These are phyloP conservation scores for Hylaeus volcanicus DNA, from an alignment of 1,140 invertebrate species.

Conservation along the genomic window DNA sequence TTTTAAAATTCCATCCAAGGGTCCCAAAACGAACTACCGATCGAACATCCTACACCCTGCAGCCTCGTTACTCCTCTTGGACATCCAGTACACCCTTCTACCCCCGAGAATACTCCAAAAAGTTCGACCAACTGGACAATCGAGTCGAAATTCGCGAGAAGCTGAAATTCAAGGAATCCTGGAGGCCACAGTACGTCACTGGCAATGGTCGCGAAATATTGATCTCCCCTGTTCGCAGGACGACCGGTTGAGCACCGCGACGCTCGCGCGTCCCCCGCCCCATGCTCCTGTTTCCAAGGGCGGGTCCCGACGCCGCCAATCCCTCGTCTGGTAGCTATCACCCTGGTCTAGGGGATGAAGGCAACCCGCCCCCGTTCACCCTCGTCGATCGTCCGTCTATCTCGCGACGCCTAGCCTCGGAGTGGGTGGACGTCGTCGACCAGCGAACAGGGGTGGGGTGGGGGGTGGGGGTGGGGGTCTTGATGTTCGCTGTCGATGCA, in stretches of 20 bases:
- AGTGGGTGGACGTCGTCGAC: not conserved
- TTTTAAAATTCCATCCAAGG: no score
- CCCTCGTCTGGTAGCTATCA: not conserved
- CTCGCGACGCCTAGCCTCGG: not conserved
- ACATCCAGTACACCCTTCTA: no score
- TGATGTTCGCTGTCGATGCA: slow-evolving; percentile 63
- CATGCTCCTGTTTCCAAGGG: slow-evolving; percentile 24
- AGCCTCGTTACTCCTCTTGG: no score
- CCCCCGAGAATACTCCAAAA: no score
- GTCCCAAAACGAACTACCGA: no score
- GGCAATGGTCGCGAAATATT: slow-evolving; percentile 55
- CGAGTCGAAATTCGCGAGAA: not conserved
- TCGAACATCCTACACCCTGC: no score
- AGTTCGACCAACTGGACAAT: no score
- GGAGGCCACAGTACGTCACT: slow-evolving; percentile 49
- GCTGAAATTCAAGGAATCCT: not conserved
- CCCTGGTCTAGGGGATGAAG: slow-evolving; percentile 18
- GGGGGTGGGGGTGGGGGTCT: not conserved
- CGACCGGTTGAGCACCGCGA: slow-evolving; percentile 51
- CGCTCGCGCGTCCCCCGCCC: slow-evolving; percentile 19
- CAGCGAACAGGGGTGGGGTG: not conserved
- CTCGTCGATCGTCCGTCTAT: slow-evolving; percentile 44
- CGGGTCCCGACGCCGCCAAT: slow-evolving; percentile 46
- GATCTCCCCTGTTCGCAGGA: slow-evolving; percentile 28
- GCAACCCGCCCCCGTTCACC: slow-evolving; percentile 49